Evolutionary conservation across 1,140 invertebrate genomes (phyloP), one percentile per base, ranked within the genome.

Genomic region (Latrodectus geometricus): DNA sequence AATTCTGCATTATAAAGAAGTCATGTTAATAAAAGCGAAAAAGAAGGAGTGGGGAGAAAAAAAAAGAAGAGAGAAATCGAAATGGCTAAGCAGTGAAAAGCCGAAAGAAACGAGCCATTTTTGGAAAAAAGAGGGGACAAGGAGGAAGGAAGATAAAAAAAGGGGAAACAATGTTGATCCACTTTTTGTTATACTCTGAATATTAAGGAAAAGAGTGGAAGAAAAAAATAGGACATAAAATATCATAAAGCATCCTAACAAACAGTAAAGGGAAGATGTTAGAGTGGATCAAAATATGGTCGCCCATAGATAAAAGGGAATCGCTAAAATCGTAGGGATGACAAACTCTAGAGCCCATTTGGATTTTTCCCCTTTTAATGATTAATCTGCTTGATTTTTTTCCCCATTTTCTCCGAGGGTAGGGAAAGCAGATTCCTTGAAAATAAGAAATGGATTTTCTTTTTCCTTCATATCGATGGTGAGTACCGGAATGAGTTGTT

Each of bases 311-410:
- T 81, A 56, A 81, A 61, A 61, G 54, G 17, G 54, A 61, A 61
- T 61, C 17, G 11, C 54, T 14, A 61, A 61, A 17, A 61, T 14
- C 11, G 17, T 17, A 17, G 11, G 54, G 54, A 61, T 61, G 68
- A 69, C 68, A 69, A 69, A 23, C 20, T 81, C 68, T 70, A 17
- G 54, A 81, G 78, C 78, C 68, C 78, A 81, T 81, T 81, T 72
- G 66, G 78, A 81, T n/a, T 70, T 61, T 35, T 81, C 50, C 20
- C 78, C 52, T 81, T 81, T 79, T 81, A 81, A 81, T 81, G 78
- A 81, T 81, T 81, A 81, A 81, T 81, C 78, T 81, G 52, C 66
- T 81, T 81, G 35, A 70, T 81, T 81, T 81, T 79, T 72, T 68
- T 21, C 21, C 23, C 50, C 15, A 20, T 54, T 54, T 56, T 35